These are phyloP conservation scores for Eubasilissa regina DNA, from an alignment of 1,140 invertebrate genomes.

Conservation along the genomic window DNA sequence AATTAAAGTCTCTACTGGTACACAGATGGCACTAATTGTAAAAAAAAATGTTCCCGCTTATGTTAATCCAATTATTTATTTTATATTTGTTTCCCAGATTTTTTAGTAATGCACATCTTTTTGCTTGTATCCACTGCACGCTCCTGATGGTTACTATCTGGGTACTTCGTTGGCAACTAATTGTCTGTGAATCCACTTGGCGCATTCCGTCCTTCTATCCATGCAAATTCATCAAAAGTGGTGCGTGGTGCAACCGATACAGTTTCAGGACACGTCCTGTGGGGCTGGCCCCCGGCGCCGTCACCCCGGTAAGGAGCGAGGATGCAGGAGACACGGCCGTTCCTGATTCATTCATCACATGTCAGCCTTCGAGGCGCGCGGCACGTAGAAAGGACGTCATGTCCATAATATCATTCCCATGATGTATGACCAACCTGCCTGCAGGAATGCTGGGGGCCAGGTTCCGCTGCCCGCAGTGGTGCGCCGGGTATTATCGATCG, in stretches of 20 bases:
- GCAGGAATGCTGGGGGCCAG: neutral
- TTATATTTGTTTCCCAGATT: no score
- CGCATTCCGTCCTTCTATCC: neutral
- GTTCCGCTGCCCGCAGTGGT: neutral
- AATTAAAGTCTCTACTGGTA: no score
- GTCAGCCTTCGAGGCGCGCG: neutral
- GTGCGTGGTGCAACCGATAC: constrained; percentile 6
- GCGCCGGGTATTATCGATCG: no score
- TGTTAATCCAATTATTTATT: no score
- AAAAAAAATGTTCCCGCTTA: no score
- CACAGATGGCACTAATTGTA: no score
- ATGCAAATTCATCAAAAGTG: neutral
- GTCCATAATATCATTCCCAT: constrained; percentile 12
- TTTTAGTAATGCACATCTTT: no score
- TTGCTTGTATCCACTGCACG: no score
- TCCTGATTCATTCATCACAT: constrained; percentile 25
- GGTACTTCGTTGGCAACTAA: neutral
- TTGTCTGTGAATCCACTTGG: neutral
- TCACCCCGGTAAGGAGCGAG: constrained; percentile 5
- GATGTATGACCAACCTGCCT: neutral
- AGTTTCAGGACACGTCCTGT: constrained; percentile 11
- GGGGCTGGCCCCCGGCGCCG: neutral
- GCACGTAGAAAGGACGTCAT: constrained; percentile 21
- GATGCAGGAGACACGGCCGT: neutral
- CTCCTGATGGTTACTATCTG: no score